phyloP scores from a whole-genome alignment of 2,888 invertebrate genomes.

The Sarcophaga variegata region DNA sequence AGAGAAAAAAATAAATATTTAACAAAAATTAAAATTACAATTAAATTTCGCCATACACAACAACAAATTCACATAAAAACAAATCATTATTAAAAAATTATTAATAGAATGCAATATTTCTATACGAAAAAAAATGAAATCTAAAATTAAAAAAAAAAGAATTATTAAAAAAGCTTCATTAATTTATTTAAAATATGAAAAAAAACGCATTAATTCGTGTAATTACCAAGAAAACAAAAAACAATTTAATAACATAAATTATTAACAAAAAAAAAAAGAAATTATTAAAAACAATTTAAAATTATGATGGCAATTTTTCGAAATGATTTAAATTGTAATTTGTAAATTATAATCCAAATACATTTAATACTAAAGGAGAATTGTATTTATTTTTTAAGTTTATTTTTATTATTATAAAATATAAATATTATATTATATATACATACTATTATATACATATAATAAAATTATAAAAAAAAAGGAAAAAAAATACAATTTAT shows the following conservation, averaged over 20 bases:
- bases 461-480: conserved; percentile 26
- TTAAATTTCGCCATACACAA: conserved; percentile 21
- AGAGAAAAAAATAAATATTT: conserved; percentile 11
- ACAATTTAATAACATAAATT: neutral
- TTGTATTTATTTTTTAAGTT: conserved; percentile 70
- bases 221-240: neutral
- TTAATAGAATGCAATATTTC: conserved; percentile 37
- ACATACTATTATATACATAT: conserved; percentile 39
- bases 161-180: conserved; percentile 58
- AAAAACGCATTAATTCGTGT: conserved; percentile 24
- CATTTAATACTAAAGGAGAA: conserved; percentile 71
- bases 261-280: conserved; percentile 54
- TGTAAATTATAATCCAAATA: conserved; percentile 68
- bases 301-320: neutral
- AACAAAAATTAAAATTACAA: conserved; percentile 6
- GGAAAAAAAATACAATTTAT: conserved; percentile 70
- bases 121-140: conserved; percentile 6
- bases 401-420: conserved; percentile 59
- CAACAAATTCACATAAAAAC: conserved; percentile 40
- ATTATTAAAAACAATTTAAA: conserved; percentile 29
- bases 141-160: conserved; percentile 29
- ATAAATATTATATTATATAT: conserved; percentile 46
- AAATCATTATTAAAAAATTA: conserved; percentile 6
- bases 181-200: conserved; percentile 64
- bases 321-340: conserved; percentile 42